Conservation (phyloP, 2,113 vertebrate genomes). For the Tachycineta bicolor region DNA sequence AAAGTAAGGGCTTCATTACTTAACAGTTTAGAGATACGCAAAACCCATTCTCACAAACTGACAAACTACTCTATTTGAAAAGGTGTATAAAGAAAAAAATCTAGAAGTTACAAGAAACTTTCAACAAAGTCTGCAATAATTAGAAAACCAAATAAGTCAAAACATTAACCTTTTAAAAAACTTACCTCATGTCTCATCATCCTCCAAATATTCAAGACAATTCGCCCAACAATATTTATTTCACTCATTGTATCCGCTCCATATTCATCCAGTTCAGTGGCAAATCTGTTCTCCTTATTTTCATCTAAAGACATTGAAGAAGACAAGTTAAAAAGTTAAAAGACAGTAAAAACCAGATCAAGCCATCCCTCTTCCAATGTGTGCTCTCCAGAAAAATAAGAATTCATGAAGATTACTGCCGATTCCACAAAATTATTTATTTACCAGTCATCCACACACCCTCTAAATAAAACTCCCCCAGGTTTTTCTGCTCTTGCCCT, state of each 20-base stretch:
- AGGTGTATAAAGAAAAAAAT: not conserved
- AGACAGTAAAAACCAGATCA: not conserved
- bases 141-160: not conserved
- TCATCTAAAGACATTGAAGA: constrained; percentile 82
- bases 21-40: not conserved
- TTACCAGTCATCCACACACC: not conserved
- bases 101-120: not conserved
- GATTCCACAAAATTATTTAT: not conserved
- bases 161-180: constrained; percentile 2
- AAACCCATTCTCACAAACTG: not conserved
- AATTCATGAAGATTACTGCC: not conserved
- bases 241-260: constrained; percentile 94
- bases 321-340: not conserved
- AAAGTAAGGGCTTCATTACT: not conserved
- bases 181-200: constrained; percentile 96
- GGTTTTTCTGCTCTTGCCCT: not conserved
- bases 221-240: constrained; percentile 91
- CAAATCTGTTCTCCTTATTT: constrained; percentile 88
- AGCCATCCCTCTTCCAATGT: not conserved
- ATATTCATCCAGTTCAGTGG: constrained; percentile 90
- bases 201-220: constrained; percentile 94
- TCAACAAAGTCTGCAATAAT: not conserved
- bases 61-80: not conserved
- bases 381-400: not conserved
- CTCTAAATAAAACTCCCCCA: not conserved